Conservation (phyloP, 1,140 invertebrate species). For the Pseudomyrmex cubaensis region DNA sequence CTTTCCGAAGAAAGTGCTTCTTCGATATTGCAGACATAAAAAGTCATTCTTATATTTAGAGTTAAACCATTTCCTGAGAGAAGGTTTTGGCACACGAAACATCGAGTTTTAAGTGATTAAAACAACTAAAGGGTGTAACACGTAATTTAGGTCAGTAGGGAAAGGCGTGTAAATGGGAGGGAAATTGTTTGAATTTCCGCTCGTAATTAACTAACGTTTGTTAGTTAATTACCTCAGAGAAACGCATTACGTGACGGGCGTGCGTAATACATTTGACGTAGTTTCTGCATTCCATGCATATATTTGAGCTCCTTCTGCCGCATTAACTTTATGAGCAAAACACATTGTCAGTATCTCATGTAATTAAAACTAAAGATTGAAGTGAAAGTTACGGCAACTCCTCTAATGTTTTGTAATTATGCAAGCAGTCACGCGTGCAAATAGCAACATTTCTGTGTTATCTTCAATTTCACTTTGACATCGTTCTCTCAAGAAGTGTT, state of each 20-base stretch:
- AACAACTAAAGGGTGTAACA: not conserved
- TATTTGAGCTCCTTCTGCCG: not conserved
- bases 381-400: not conserved
- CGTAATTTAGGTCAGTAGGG: constrained; percentile 41
- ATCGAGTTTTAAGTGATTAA: not conserved
- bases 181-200: constrained; percentile 39
- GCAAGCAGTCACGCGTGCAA: not conserved
- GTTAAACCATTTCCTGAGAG: not conserved
- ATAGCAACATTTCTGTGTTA: not conserved
- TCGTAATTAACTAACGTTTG: constrained; percentile 32
- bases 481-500: not conserved
- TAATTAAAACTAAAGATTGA: constrained; percentile 7
- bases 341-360: not conserved
- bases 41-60: not conserved
- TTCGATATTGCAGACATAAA: not conserved
- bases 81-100: not conserved
- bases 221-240: constrained; percentile 38
- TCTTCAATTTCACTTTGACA: not conserved
- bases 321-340: constrained; percentile 25
- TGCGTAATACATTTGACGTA: constrained; percentile 12
- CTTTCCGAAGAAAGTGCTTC: not conserved
- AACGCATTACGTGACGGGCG: constrained; percentile 2
- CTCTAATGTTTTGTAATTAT: not conserved
- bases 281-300: constrained; percentile 6
- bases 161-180: not conserved